Evolutionary conservation across 2,797 vertebrate species (phyloP).

Genomic region (Rhinella marina): DNA sequence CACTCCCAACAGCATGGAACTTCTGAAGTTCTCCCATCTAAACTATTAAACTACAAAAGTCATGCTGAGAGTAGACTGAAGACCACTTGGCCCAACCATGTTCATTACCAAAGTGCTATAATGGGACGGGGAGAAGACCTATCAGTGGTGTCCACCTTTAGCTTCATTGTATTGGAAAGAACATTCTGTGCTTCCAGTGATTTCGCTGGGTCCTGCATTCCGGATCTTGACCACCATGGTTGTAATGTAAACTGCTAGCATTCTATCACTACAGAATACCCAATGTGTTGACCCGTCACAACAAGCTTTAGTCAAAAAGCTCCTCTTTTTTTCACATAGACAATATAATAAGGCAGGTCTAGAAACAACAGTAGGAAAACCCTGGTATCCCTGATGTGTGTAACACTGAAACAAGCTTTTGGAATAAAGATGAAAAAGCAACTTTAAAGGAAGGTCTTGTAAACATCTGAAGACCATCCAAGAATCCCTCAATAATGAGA

Average conservation of each 20-base stretch:
- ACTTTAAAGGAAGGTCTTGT: constrained; percentile 35
- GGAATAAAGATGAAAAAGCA: constrained; percentile 41
- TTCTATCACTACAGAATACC: constrained; percentile 15
- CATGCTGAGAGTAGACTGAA: background rate
- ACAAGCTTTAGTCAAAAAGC: constrained; percentile 27
- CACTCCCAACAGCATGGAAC: background rate
- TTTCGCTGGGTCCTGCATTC: constrained; percentile 16
- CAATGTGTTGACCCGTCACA: constrained; percentile 41
- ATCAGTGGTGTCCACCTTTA: constrained; percentile 58
- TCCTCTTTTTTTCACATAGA: constrained; percentile 29
- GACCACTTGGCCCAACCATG: constrained; percentile 18
- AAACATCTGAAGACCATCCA: background rate
- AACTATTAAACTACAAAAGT: background rate
- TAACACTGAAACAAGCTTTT: constrained; percentile 71
- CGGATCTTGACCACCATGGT: constrained; percentile 14
- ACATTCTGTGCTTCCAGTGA: constrained; percentile 41
- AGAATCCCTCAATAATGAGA: constrained; percentile 20
- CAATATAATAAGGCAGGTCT: constrained; percentile 52
- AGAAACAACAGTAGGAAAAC: constrained; percentile 40
- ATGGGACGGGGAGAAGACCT: constrained; percentile 25
- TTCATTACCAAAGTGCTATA: background rate
- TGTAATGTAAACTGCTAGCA: constrained; percentile 27
- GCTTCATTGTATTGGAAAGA: constrained; percentile 31
- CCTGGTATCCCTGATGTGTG: constrained; percentile 66
- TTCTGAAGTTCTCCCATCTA: background rate